Conservation (phyloP, 2,113 vertebrate species). For the Bubalus kerabau region DNA sequence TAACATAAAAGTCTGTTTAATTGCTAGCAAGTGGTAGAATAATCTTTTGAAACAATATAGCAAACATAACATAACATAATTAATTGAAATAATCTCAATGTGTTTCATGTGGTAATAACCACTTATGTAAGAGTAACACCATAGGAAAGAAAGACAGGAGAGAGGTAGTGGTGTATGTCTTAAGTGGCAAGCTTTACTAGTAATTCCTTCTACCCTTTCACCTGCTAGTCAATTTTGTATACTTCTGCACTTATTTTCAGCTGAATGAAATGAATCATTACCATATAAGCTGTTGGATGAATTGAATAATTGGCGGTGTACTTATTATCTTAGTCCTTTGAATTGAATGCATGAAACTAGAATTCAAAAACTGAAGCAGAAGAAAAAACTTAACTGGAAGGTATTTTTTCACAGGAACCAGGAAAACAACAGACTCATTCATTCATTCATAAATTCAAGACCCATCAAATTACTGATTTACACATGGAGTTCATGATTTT, state of each 20-base stretch:
- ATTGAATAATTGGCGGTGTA: background rate
- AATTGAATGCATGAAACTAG: background rate
- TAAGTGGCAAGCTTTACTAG: background rate
- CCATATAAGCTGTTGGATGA: background rate
- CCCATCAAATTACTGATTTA: background rate
- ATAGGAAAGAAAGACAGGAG: background rate
- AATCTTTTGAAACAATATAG: constrained; percentile 57
- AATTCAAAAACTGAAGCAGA: background rate
- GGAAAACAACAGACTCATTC: background rate
- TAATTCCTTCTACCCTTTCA: background rate
- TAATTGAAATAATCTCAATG: background rate
- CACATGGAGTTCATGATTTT: background rate
- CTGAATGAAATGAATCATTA: background rate
- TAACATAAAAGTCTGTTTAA: constrained; percentile 32
- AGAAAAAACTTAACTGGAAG: background rate
- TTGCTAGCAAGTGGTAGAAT: constrained; percentile 47
- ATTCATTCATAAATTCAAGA: background rate
- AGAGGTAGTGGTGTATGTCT: fast-evolving
- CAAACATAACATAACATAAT: constrained; percentile 41
- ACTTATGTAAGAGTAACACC: constrained; percentile 41
- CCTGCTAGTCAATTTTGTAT: background rate
- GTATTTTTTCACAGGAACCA: background rate
- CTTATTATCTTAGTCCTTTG: background rate
- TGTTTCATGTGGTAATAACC: constrained; percentile 52
- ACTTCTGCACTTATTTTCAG: background rate